These are phyloP conservation scores for Amphiduros pacificus DNA, from an alignment of 2,888 invertebrate genomes.

Conservation along the genomic window DNA sequence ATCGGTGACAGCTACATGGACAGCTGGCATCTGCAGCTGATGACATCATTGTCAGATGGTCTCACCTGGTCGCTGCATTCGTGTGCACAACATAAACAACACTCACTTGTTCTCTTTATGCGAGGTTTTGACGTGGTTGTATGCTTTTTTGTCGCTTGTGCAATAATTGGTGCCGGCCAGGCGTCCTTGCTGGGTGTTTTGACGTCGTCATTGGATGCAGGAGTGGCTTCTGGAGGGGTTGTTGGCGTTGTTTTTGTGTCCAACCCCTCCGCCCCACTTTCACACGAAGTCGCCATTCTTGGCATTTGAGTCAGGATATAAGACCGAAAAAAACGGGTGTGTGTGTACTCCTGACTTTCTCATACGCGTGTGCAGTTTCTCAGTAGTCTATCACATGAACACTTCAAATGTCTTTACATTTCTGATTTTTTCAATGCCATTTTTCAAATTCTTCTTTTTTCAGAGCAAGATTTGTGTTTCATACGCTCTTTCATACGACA, in stretches of 20 bases:
- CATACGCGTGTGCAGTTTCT: too few species aligned
- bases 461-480: not conserved
- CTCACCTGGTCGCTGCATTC: not conserved
- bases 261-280: not conserved
- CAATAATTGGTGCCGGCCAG: constrained; percentile 13
- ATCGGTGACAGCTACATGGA: too few species aligned
- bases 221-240: not conserved
- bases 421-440: too few species aligned
- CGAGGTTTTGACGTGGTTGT: not conserved
- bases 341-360: too few species aligned
- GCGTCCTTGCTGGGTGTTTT: constrained; percentile 8
- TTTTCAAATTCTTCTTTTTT: not conserved
- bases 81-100: not conserved
- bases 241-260: not conserved
- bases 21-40: too few species aligned
- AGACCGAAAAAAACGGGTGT: too few species aligned
- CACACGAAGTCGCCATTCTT: constrained; percentile 15
- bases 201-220: too few species aligned
- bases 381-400: too few species aligned
- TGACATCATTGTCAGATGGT: not conserved
- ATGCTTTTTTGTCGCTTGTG: not conserved
- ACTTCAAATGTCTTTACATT: too few species aligned
- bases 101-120: constrained; percentile 10
- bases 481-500: too few species aligned
- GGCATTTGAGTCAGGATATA: too few species aligned